Evolutionary conservation across 1,140 invertebrate genomes (phyloP), one percentile per base, ranked within the genome.

Genomic region (Helicoverpa zea): DNA sequence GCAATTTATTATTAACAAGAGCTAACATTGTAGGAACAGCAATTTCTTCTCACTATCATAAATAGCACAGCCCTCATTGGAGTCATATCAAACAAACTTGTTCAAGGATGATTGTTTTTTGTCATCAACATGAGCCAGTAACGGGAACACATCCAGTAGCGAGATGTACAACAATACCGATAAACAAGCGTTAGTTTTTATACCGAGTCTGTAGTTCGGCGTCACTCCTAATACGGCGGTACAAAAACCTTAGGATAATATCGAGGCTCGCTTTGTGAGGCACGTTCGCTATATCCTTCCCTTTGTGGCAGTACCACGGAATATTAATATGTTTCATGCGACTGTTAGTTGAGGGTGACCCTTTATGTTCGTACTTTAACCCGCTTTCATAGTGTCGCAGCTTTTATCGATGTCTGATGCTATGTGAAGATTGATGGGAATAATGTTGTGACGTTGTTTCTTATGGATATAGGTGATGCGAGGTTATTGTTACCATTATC

Each of bases 221-320:
- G 87, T 84, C 87, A 75, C 77, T 80, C 86, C 85, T 85, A 89
- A 87, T 86, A 86, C 88, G 88, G 86, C 77, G 13, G 61, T 59
- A 86, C 83, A 83, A 84, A 83, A 88, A 83, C 80, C 72, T 64
- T 63, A 79, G 85, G 84, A 86, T 92, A 92, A 92, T 91, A 90
- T 88, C 87, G 81, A 83, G 70, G 78, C 73, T 64, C 79, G 84
- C 87, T 87, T 92, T 92, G 90, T 92, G 86, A 68, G 84, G 81
- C 91, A 92, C 91, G 91, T 92, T 89, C 91, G 68, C 80, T 30
- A 78, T 82, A 86, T 90, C 87, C 90, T 89, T 88, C 86, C 87
- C 84, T 88, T 91, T 91, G 89, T 92, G 80, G 75, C 80, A 64
- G 18, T 49, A 70, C 76, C 30, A 59, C 18, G 76, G 61, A 77